Base-by-base conservation (phyloP, 2,888 invertebrate genomes). In the Dichetophora obliterata region DNA sequence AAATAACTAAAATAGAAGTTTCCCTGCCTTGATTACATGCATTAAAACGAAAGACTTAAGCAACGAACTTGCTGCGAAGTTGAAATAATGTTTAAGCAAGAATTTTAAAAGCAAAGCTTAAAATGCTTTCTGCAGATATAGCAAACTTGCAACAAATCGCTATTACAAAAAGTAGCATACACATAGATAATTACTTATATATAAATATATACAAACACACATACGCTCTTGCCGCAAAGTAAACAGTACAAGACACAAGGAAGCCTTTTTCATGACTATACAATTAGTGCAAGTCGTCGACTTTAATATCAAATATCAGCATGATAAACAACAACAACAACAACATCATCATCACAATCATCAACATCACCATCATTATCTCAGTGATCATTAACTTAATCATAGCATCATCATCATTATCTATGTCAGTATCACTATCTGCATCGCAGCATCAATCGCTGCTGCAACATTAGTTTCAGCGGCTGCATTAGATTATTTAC, bases 281-380 rank as follows among this genome's bases (percentile, higher is more conserved):
- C 66, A 66, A 66, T 66, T 66, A 66, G 66, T 66, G 37, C 66
- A 66, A 43, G 66, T 66, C 66, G 66, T 22, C 66, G 43, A 19
- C 66, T 66, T 66, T 34, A 66, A 66, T 66, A 66, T 66, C 37
- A 66, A 66, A 66, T 66, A 66, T 66, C 66, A 66, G 19, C 66
- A 66, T 37, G 34, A 66, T 34, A 16, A 37, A 14, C 34, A 31
- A 9, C 19, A 34, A 22, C 19, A 16, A 5, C 24, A 59, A 4
- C 19, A 9, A 27, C 59, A 5, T 2, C 14, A 27, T 22, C 37
- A 9, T 43, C 37, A 5, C 6, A 43, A 37, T 37, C 43, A 22
- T 22, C 52, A 52, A 4, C 52, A 52, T 16, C 52, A 52, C n/a
- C 63, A 16, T 34, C 31, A 11, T 6, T 34, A 63, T 16, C 34